Evolutionary conservation across 2,888 invertebrate species (phyloP).

Genomic region (Dicyrtoma fusca): DNA sequence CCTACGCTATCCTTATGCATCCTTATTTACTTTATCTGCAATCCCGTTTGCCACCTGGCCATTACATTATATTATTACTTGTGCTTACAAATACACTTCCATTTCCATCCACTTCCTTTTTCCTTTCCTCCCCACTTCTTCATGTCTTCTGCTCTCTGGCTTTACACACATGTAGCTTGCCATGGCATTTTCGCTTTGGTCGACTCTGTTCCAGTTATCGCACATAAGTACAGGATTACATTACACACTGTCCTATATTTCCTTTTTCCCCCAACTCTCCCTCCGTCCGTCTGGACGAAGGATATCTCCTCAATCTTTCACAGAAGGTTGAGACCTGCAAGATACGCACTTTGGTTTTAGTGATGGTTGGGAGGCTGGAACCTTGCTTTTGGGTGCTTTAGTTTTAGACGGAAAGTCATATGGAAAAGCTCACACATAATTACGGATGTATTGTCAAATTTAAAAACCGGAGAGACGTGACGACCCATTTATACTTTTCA

Average conservation of each 20-base stretch:
- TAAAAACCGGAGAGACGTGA: too few relatives aligned
- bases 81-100: not conserved
- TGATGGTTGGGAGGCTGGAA: too few relatives aligned
- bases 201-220: not conserved
- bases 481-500: too few relatives aligned
- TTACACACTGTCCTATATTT: not conserved
- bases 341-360: too few relatives aligned
- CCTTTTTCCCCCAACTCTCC: not conserved
- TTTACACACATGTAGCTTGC: not conserved
- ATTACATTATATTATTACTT: conserved; percentile 1
- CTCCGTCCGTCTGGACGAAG: not conserved
- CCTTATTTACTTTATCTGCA: conserved; percentile 5
- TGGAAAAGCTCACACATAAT: too few relatives aligned
- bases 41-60: conserved; percentile 32
- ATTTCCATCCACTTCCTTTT: conserved; percentile 24
- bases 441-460: too few relatives aligned
- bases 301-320: too few relatives aligned
- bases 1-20: conserved; percentile 1
- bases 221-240: too few relatives aligned
- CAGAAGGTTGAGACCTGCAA: too few relatives aligned
- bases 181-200: not conserved
- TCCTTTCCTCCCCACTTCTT: not conserved
- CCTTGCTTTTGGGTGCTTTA: too few relatives aligned
- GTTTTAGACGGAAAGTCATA: too few relatives aligned
- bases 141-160: not conserved